phyloP scores from a whole-genome alignment of 2,888 invertebrate species.

The Ophion ventricosus region DNA sequence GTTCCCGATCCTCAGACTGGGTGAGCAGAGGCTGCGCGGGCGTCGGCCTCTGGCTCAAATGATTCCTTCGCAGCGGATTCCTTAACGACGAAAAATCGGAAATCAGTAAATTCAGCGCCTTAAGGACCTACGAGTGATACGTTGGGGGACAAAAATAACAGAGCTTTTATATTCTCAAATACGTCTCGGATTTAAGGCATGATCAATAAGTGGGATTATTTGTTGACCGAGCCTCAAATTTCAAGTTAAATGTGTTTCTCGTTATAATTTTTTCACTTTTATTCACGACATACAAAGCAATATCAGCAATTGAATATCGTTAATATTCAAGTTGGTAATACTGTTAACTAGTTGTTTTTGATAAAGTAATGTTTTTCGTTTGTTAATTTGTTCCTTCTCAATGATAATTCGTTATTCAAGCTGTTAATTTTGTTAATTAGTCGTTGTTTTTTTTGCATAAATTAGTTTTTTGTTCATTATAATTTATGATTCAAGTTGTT shows the following conservation, averaged over 20 bases:
- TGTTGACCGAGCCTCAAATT: not conserved
- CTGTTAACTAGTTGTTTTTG: no score
- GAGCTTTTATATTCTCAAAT: not conserved
- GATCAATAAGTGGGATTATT: not conserved
- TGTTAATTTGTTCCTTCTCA: no score
- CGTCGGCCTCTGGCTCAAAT: conserved; percentile 78
- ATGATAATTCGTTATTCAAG: not conserved
- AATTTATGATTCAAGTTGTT: not conserved
- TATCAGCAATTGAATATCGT: no score
- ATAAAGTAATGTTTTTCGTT: no score
- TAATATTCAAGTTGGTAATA: no score
- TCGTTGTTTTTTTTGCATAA: no score
- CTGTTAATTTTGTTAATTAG: not conserved
- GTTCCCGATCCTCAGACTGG: conserved; percentile 78
- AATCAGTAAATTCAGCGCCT: not conserved
- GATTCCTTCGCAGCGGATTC: conserved; percentile 80
- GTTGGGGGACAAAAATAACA: not conserved
- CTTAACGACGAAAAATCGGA: conserved; percentile 66
- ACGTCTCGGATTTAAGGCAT: not conserved
- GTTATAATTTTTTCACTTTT: not conserved
- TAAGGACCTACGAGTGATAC: not conserved
- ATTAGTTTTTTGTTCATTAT: not conserved
- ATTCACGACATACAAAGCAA: no score
- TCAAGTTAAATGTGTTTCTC: not conserved
- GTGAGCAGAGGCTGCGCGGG: conserved; percentile 79